These are phyloP conservation scores for Phylloscopus collybita DNA, from an alignment of 2,797 vertebrate species.

Conservation along the genomic window DNA sequence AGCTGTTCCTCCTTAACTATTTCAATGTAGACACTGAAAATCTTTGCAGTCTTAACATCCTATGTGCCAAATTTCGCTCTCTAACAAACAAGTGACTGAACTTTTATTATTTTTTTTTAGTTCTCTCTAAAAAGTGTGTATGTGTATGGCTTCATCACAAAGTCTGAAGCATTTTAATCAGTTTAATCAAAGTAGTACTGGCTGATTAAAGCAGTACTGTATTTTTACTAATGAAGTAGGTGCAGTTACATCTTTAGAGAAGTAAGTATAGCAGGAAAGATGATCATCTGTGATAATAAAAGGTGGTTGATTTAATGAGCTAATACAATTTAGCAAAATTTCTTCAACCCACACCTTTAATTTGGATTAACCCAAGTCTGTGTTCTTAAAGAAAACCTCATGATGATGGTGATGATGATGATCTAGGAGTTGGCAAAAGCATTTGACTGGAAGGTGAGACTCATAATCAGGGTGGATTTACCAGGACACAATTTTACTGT, in stretches of 20 bases:
- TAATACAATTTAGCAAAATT: background rate
- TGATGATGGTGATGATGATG: background rate
- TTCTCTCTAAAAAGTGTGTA: background rate
- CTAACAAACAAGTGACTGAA: background rate
- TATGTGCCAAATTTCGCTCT: background rate
- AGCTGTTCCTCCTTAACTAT: background rate
- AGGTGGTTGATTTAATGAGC: background rate
- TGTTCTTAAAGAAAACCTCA: background rate
- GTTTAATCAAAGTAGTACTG: background rate
- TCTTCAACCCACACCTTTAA: background rate
- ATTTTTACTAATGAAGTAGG: slow-evolving; percentile 1
- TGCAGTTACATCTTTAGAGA: background rate
- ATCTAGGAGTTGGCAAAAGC: background rate
- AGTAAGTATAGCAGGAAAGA: background rate
- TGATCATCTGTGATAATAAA: background rate
- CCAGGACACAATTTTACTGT: background rate
- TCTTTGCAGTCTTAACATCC: background rate
- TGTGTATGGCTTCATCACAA: background rate
- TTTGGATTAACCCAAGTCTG: background rate
- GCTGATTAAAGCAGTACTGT: background rate
- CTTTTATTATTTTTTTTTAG: background rate
- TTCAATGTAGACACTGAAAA: background rate
- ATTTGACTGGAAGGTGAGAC: background rate
- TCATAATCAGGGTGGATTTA: background rate
- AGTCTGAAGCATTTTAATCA: background rate